Percentiles rank a stretch among this genome's conserved stretches.
Conservation (phyloP, 2,113 vertebrate genomes). For the Nettapus auritus region DNA sequence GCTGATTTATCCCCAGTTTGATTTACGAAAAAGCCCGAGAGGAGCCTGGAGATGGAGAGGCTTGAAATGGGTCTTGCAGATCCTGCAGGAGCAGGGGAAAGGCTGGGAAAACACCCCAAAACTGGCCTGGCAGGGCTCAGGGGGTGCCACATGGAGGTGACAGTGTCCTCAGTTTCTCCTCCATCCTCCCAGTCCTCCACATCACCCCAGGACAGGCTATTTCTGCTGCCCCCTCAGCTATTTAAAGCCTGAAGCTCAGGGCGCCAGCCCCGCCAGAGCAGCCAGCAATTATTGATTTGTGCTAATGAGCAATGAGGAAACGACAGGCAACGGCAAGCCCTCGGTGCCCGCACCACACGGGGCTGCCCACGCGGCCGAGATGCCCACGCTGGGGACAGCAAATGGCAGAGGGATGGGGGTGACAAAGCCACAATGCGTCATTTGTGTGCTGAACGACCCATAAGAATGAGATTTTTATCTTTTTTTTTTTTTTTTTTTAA, state of each 20-base stretch:
- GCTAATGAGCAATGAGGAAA: not conserved
- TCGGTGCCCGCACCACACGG: not conserved
- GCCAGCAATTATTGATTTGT: not conserved
- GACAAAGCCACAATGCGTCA: not conserved
- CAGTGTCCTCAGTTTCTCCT: not conserved
- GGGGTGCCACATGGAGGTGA: no score
- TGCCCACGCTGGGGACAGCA: fast-evolving
- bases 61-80: not conserved
- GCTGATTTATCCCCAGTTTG: not conserved
- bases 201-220: fast-evolving
- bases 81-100: not conserved
- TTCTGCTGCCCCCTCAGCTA: not conserved
- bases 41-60: not conserved
- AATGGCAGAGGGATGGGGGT: not conserved
- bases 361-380: not conserved
- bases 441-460: not conserved
- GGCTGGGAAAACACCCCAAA: not conserved
- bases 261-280: not conserved
- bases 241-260: not conserved
- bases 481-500: not conserved
- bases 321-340: not conserved
- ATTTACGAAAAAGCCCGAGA: not conserved
- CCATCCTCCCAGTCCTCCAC: not conserved
- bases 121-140: not conserved
- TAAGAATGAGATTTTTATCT: not conserved